Conservation (phyloP, 2,797 vertebrate species). For the Leptatherina wallacei region DNA sequence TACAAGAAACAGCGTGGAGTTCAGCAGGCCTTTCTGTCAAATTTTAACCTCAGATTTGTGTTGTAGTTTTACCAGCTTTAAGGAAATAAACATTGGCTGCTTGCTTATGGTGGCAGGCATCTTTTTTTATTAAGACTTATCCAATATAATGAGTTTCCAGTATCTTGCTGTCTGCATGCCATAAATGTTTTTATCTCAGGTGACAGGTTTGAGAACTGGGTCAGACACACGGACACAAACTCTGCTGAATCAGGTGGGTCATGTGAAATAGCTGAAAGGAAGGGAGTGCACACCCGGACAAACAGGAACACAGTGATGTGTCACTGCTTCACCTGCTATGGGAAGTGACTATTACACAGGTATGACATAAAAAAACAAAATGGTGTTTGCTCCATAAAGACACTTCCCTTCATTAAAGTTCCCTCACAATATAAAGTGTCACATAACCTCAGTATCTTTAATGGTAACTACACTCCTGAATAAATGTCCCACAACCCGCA, state of each 20-base stretch:
- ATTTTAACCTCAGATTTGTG: not conserved
- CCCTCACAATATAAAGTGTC: not conserved
- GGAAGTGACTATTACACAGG: not conserved
- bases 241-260: constrained; percentile 11
- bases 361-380: not conserved
- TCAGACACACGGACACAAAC: constrained; percentile 16
- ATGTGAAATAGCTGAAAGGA: constrained; percentile 3
- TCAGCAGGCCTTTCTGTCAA: not conserved
- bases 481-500: not conserved
- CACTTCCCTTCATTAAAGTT: no score
- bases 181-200: not conserved
- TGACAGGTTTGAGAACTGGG: constrained; percentile 23
- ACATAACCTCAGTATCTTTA: not conserved
- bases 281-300: constrained; percentile 27
- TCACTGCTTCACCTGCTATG: not conserved
- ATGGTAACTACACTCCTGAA: not conserved
- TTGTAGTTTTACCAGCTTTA: not conserved
- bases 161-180: not conserved
- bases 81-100: not conserved
- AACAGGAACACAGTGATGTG: constrained; percentile 22
- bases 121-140: not conserved
- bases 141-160: not conserved
- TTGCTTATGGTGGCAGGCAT: not conserved
- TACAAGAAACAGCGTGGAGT: constrained; percentile 36
- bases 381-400: not conserved